phyloP scores from a whole-genome alignment of 1,140 invertebrate genomes.

The Laodelphax striatellus region DNA sequence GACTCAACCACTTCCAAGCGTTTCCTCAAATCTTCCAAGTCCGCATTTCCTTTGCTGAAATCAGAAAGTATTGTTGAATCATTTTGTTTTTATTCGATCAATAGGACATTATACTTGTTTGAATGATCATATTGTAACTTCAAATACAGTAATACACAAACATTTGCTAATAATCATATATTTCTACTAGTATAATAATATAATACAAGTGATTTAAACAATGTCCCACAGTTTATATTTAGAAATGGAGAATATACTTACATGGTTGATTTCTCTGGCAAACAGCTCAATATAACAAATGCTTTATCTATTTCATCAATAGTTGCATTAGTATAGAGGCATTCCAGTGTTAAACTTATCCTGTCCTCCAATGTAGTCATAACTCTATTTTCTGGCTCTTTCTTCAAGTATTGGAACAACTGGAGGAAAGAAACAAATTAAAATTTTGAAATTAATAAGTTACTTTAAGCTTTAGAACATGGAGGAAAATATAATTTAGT shows the following conservation, averaged over 20 bases:
- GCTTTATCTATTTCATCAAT: slow-evolving; percentile 23
- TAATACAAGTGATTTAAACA: too few relatives aligned
- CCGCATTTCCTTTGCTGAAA: slow-evolving; percentile 27
- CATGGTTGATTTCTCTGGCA: slow-evolving; percentile 25
- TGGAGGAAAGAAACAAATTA: slow-evolving; percentile 15
- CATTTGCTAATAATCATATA: too few relatives aligned
- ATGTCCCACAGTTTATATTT: too few relatives aligned
- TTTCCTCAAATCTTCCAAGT: slow-evolving; percentile 27
- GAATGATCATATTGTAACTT: too few relatives aligned
- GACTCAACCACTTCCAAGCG: background rate
- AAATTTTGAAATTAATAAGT: too few relatives aligned
- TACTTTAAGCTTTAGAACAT: too few relatives aligned
- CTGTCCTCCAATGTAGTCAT: slow-evolving; percentile 19
- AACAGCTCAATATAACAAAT: slow-evolving; percentile 20
- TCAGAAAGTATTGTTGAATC: slow-evolving; percentile 12
- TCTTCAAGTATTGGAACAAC: background rate
- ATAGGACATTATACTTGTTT: too few relatives aligned
- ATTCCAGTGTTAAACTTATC: slow-evolving; percentile 26
- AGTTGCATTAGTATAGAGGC: slow-evolving; percentile 39
- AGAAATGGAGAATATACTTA: too few relatives aligned
- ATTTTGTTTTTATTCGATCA: slow-evolving; percentile 24
- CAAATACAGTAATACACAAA: too few relatives aligned
- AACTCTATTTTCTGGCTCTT: slow-evolving; percentile 16
- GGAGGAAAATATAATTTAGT: too few relatives aligned
- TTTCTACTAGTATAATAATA: too few relatives aligned